Evolutionary conservation across 2,113 vertebrate species (phyloP).

Genomic region (Thryonomys swinderianus): DNA sequence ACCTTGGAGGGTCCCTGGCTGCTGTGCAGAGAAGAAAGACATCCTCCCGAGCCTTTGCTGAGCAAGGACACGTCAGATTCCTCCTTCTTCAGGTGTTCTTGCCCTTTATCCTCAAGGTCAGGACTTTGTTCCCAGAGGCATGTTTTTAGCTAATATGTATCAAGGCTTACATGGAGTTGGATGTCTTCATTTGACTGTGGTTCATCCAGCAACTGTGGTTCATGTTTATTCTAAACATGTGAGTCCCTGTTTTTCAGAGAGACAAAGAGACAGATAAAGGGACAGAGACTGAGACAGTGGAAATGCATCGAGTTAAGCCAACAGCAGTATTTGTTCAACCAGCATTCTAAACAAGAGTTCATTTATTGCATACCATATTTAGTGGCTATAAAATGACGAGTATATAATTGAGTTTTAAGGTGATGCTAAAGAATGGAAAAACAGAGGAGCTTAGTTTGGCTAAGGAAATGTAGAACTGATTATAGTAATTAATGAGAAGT

Average conservation of each 20-base stretch:
- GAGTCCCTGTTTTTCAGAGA: not conserved
- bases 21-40: not conserved
- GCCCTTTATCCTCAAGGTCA: not conserved
- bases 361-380: not conserved
- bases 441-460: not conserved
- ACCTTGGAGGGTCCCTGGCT: not conserved
- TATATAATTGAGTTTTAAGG: conserved; percentile 4
- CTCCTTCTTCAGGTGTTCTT: too few relatives aligned
- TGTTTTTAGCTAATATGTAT: not conserved
- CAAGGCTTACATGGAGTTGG: not conserved
- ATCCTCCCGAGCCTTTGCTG: not conserved
- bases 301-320: not conserved
- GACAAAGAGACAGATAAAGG: too few relatives aligned
- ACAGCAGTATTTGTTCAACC: not conserved
- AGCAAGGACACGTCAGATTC: not conserved
- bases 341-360: not conserved
- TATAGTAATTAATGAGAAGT: conserved; percentile 32
- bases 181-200: not conserved
- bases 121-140: not conserved
- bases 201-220: not conserved
- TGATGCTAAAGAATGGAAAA: not conserved
- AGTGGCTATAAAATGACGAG: not conserved
- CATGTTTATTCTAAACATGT: not conserved
- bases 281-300: not conserved
- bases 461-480: conserved; percentile 15